A percentile compares a stretch with the other conserved stretches of the same genome.
Evolutionary conservation across 2,797 vertebrate species (phyloP).

Genomic region (Smutsia temminckii): DNA sequence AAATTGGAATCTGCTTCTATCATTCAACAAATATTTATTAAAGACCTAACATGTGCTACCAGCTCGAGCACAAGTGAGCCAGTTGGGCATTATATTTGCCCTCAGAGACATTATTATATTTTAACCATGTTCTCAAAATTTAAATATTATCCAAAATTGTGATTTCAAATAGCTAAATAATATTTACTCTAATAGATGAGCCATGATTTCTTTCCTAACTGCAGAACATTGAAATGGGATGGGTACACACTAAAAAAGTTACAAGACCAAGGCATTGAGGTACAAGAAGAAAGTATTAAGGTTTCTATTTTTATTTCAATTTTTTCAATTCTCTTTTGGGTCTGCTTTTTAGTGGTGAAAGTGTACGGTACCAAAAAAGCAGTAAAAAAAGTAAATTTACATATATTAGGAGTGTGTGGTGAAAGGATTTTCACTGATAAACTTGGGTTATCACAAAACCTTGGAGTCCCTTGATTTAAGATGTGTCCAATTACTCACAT

Average conservation of each 20-base stretch:
- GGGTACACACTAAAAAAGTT: not conserved
- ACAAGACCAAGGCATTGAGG: not conserved
- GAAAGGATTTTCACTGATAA: conserved; percentile 52
- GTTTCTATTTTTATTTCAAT: not conserved
- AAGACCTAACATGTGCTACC: not conserved
- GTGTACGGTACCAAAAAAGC: not conserved
- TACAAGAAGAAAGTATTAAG: not conserved
- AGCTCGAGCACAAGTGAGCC: not conserved
- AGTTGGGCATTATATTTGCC: not conserved
- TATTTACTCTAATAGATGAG: not conserved
- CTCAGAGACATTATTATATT: not conserved
- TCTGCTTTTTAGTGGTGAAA: conserved; percentile 41
- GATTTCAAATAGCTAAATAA: not conserved
- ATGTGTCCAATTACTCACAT: conserved; percentile 54
- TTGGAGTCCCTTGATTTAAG: conserved; percentile 52
- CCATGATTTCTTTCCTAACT: not conserved
- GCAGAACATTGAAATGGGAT: not conserved
- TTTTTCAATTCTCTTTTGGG: conserved; percentile 8
- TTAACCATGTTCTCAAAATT: conserved; percentile 2
- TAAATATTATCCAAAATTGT: conserved; percentile 11
- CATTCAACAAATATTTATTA: not conserved
- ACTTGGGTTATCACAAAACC: conserved; percentile 17
- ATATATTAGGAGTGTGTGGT: not conserved
- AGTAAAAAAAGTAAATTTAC: not conserved
- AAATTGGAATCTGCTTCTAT: not conserved